These are phyloP conservation scores for Peromyscus nudipes DNA, from an alignment of 2,797 vertebrate species.

Conservation along the genomic window DNA sequence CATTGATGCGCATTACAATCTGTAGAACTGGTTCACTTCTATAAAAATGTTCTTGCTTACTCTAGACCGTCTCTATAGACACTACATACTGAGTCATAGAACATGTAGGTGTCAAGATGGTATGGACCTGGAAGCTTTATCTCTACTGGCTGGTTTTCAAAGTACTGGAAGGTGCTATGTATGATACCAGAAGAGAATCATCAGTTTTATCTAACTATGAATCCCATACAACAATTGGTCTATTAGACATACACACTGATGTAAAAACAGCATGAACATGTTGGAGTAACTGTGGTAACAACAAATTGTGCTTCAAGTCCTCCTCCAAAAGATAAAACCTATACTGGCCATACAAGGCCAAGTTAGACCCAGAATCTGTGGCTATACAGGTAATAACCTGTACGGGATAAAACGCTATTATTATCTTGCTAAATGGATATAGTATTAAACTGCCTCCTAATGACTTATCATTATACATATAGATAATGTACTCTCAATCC, in stretches of 20 bases:
- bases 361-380: no score
- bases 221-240: background rate
- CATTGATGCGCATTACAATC: background rate
- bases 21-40: background rate
- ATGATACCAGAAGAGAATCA: background rate
- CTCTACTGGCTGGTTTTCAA: background rate
- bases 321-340: no score
- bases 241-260: no score
- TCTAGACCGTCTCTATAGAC: background rate
- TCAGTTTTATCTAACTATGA: background rate
- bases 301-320: no score
- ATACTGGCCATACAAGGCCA: no score
- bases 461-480: background rate
- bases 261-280: no score
- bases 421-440: background rate
- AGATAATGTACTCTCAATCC: no score
- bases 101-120: background rate
- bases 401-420: background rate
- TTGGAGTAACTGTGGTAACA: no score
- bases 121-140: no score
- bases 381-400: no score
- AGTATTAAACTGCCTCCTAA: background rate
- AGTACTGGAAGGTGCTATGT: background rate
- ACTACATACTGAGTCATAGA: background rate
- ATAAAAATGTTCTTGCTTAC: background rate